Evolutionary conservation across 2,888 invertebrate species (phyloP).

Genomic region (Nasonia oneida): DNA sequence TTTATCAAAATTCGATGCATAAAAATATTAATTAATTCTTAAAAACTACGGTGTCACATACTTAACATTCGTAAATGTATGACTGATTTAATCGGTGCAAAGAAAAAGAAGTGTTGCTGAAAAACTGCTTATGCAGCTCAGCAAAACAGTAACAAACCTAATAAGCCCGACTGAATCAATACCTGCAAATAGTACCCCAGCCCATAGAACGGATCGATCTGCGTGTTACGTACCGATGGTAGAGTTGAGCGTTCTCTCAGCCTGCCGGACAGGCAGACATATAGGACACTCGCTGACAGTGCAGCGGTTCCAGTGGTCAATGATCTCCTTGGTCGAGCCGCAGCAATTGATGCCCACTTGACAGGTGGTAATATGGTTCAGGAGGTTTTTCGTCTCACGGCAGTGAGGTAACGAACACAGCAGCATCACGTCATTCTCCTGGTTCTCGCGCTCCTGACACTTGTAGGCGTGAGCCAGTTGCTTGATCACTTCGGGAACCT

Average conservation of each 20-base stretch:
- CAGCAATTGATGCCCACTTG: slow-evolving; percentile 51
- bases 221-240: slow-evolving; percentile 42
- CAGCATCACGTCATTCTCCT: slow-evolving; percentile 60
- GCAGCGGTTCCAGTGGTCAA: slow-evolving; percentile 61
- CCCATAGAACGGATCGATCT: slow-evolving; percentile 12
- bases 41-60: not conserved
- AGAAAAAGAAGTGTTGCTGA: not conserved
- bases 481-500: slow-evolving; percentile 57
- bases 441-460: slow-evolving; percentile 60
- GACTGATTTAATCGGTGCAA: not conserved
- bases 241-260: slow-evolving; percentile 52
- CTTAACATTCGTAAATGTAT: not conserved
- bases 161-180: not conserved
- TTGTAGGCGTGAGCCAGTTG: slow-evolving; percentile 61
- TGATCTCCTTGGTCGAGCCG: slow-evolving; percentile 59
- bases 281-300: slow-evolving; percentile 51
- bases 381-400: slow-evolving; percentile 56
- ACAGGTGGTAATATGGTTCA: slow-evolving; percentile 57
- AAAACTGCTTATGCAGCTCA: not conserved
- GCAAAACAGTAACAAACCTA: not conserved
- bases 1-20: not conserved
- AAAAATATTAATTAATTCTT: not conserved
- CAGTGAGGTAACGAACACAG: slow-evolving; percentile 58
- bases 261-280: slow-evolving; percentile 57
- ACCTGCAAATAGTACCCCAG: not conserved